Base-by-base conservation (phyloP, 2,113 vertebrate genomes). In the Platysteira castanea region DNA sequence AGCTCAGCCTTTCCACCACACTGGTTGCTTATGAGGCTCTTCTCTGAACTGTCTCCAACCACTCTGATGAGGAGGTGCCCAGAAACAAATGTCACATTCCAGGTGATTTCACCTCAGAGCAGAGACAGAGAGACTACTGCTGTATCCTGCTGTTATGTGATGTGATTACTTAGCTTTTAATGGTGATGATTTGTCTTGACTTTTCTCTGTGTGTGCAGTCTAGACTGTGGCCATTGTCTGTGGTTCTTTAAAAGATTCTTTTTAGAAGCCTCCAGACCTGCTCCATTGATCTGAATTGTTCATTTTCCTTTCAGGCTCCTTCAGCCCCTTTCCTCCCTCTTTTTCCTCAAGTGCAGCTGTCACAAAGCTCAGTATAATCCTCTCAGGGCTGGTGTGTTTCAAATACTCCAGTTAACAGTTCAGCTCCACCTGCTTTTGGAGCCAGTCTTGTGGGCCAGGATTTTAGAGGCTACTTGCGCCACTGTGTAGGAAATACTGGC, bases 221-320 rank as follows among this genome's bases (percentile, higher is more conserved):
- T 95, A 95, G 95, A 96, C 96, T 97, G 94, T 94, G 89, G 87
- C 91, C 86, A 94, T 96, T 89, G 19, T 97, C 94, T 97, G 95
- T 94, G 94, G 63, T 83, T 97, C 89, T 89, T 76, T 94, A 63
- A 67, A 96, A 87, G 53, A 93, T 80, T 47, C 91, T 92, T 80
- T 89, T 95, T 63, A 87, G 75, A 84, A 97, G 91, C 86, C 84
- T 94, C 86, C 41, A 39, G 75, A 84, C 84, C 78, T 84, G 63
- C 90, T 96, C 67, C 79, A 80, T 88, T 95, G 93, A 90, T 95
- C 92, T 97, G 90, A 91, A 93, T 96, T 97, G 89, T 89, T 93
- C 9, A 64, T 94, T 96, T 96, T 93, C 35, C 80, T 87, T 80
- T 95, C 21, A 46, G 89, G 35, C 46, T 92, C 23, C 37, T 91